Base-by-base conservation (phyloP, 2,888 invertebrate genomes). In the Chalcis sispes region DNA sequence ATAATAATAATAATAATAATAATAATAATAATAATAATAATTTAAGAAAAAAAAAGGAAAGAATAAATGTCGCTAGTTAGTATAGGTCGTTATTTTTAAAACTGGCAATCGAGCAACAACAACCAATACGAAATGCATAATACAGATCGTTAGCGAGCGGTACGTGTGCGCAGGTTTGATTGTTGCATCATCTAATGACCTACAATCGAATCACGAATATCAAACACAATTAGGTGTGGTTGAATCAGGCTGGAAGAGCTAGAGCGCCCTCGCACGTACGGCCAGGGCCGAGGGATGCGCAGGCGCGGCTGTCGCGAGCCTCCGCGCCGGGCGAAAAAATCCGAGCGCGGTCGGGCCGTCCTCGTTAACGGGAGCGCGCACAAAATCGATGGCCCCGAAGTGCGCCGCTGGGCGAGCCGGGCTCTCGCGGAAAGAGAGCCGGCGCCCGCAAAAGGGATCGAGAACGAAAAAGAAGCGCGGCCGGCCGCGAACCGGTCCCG, bases 161-260 rank as follows among this genome's bases (percentile, higher is more conserved):
- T 42, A 5, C 25, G 32, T 46, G 25, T 54, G 48, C 62, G 54
- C 58, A 18, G 42, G 66, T 71, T 69, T 69, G 75, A 72, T 77
- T 75, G 75, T 66, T 59, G 72, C 52, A 46, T 52, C 52, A 29
- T 64, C 66, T 77, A 72, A 77, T 72, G 77, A 67, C 48, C 62
- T 58, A 32, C 67, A 66, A 54, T 72, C 50, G 66, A 72, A 74
- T 66, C 54, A 18, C 42, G 69, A 72, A 69, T 59, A 73, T 73
- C 65, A 66, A 73, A 70, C 70, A 58, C 66, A 77, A 74, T 71
- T 71, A 71, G 71, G 58, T 29, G 58, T 29, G 36, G 7, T 15
- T 18, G 58, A 64, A 52, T 42, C 48, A 36, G 48, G 18, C 8
- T 71, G 59, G 29, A 54, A 54, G n/a, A n/a, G n/a, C 32, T 13